Conservation (phyloP, 2,888 invertebrate genomes). For the Apodemia mormo region DNA sequence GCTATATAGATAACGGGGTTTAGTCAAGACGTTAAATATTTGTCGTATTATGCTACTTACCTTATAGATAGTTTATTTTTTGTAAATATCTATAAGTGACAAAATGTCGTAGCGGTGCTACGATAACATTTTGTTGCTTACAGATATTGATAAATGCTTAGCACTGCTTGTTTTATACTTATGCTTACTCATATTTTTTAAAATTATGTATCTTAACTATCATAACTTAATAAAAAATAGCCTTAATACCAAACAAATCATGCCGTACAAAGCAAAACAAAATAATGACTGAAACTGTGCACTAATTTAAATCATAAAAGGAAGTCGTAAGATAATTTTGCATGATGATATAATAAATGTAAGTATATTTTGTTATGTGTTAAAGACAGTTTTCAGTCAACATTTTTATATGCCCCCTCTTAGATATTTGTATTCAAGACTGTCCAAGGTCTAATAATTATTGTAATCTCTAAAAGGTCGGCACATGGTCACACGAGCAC, state of each 20-base stretch:
- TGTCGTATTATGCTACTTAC: too few species aligned
- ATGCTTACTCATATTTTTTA: too few species aligned
- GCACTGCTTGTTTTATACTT: too few species aligned
- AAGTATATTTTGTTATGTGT: conserved; percentile 17
- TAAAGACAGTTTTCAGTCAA: conserved; percentile 53
- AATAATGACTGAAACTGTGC: conserved; percentile 38
- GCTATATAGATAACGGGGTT: too few species aligned
- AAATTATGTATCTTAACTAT: conserved; percentile 8
- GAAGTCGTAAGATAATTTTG: neutral
- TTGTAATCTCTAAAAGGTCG: conserved; percentile 45
- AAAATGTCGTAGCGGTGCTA: too few species aligned
- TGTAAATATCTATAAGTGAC: too few species aligned
- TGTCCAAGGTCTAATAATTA: conserved; percentile 21
- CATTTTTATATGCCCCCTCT: conserved; percentile 44
- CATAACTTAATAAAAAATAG: conserved; percentile 19
- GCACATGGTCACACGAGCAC: conserved; percentile 45
- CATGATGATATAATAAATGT: neutral
- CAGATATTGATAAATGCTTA: too few species aligned
- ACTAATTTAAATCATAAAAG: conserved; percentile 19
- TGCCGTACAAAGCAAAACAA: conserved; percentile 29
- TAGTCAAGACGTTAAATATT: too few species aligned
- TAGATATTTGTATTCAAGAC: conserved; percentile 35
- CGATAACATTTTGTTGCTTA: too few species aligned
- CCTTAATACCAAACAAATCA: conserved; percentile 26
- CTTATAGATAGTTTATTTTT: too few species aligned